Percentiles rank a stretch among this genome's conserved stretches.
Evolutionary conservation across 2,888 invertebrate species (phyloP).

Genomic region (Drosophila paramelanica): DNA sequence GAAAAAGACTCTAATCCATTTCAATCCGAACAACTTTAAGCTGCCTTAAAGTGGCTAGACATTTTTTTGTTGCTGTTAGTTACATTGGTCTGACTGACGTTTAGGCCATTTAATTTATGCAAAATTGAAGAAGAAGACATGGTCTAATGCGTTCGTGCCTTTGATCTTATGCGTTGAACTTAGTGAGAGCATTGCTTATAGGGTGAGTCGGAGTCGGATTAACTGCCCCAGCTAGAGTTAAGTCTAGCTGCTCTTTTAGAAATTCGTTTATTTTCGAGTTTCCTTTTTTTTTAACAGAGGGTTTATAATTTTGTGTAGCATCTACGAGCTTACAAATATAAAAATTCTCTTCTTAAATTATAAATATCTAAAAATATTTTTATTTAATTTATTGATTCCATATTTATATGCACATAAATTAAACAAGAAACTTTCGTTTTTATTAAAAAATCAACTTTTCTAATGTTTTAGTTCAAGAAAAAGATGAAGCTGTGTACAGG

Average conservation of each 20-base stretch:
- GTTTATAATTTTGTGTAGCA: too few relatives aligned
- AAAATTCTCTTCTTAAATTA: too few relatives aligned
- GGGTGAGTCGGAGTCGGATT: slow-evolving; percentile 22
- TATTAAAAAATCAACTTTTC: too few relatives aligned
- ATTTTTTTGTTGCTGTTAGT: slow-evolving; percentile 22
- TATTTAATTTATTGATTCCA: too few relatives aligned
- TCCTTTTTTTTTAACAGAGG: neutral
- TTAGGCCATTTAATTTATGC: slow-evolving; percentile 52
- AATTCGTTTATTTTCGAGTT: slow-evolving; percentile 25
- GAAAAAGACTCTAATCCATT: slow-evolving; percentile 36
- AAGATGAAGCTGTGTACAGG: neutral
- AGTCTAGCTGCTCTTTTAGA: slow-evolving; percentile 1
- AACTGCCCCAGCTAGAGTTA: slow-evolving; percentile 24
- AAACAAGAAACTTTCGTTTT: too few relatives aligned
- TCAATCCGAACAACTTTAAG: slow-evolving; percentile 42
- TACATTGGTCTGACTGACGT: slow-evolving; percentile 27
- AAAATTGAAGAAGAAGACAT: slow-evolving; percentile 32
- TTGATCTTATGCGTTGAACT: slow-evolving; percentile 45
- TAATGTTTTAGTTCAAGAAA: too few relatives aligned
- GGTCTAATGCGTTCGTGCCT: slow-evolving; percentile 51
- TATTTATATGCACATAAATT: too few relatives aligned
- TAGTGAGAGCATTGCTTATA: slow-evolving; percentile 12
- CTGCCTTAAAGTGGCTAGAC: slow-evolving; percentile 24
- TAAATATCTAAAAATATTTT: too few relatives aligned
- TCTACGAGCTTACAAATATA: too few relatives aligned